These are phyloP conservation scores for Acleris cristana DNA, from an alignment of 2,888 invertebrate genomes.

Conservation along the genomic window DNA sequence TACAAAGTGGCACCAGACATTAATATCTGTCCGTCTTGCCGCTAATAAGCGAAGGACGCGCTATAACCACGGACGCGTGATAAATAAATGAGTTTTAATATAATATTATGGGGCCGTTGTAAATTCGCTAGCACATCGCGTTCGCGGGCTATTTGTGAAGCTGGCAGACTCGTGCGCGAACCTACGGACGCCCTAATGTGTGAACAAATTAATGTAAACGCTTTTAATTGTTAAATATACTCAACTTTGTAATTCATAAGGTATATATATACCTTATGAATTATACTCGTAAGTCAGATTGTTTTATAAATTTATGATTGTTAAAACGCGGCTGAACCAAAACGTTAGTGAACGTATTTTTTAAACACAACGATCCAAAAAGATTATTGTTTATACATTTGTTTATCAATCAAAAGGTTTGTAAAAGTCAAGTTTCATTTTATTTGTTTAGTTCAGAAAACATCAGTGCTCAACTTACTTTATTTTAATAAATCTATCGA, in stretches of 20 bases:
- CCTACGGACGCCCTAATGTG: constrained; percentile 31
- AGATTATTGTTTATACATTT: too few species aligned
- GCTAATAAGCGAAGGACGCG: constrained; percentile 27
- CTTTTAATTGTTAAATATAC: constrained; percentile 7
- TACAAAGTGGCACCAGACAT: constrained; percentile 9
- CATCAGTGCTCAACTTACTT: too few species aligned
- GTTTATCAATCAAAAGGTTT: too few species aligned
- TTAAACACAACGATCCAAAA: too few species aligned
- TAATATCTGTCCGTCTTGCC: constrained; percentile 13
- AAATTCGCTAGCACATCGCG: constrained; percentile 37
- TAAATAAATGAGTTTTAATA: constrained; percentile 36
- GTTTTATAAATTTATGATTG: too few species aligned
- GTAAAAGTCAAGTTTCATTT: too few species aligned
- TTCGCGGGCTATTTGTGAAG: constrained; percentile 37
- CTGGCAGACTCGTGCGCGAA: constrained; percentile 36
- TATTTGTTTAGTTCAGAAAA: too few species aligned
- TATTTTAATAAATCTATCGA: too few species aligned
- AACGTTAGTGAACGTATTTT: too few species aligned
- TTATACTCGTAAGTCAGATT: too few species aligned
- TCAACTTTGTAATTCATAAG: background rate
- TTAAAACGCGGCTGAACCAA: too few species aligned
- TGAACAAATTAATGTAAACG: constrained; percentile 25
- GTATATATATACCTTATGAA: too few species aligned
- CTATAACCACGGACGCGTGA: constrained; percentile 22
- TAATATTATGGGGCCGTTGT: constrained; percentile 30